A percentile compares a stretch with the other conserved stretches of the same genome.
Conservation (phyloP, 2,113 vertebrate genomes). For the Neogobius melanostomus region DNA sequence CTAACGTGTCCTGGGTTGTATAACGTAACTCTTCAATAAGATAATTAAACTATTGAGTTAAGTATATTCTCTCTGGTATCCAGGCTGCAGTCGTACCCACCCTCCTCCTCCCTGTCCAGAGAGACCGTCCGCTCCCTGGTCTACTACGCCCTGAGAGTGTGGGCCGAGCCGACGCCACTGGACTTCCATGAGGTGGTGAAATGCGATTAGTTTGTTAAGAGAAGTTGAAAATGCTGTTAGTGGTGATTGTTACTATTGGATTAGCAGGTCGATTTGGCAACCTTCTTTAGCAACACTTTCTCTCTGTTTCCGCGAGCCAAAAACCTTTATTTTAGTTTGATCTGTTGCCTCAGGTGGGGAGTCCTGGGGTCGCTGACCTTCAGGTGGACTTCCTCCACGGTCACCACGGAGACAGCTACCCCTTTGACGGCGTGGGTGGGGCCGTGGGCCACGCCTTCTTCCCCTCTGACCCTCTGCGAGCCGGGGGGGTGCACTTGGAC, state of each 20-base stretch:
- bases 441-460: constrained; percentile 73
- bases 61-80: background rate
- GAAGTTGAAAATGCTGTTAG: too few relatives aligned
- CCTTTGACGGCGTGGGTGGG: constrained; percentile 72
- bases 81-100: constrained; percentile 70
- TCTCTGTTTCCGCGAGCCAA: too few relatives aligned
- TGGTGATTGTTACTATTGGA: too few relatives aligned
- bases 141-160: constrained; percentile 75
- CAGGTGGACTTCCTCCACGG: constrained; percentile 68
- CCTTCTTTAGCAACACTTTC: too few relatives aligned
- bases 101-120: constrained; percentile 58
- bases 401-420: constrained; percentile 67
- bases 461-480: constrained; percentile 63
- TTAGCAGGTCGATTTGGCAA: too few relatives aligned
- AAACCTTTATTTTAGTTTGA: too few relatives aligned
- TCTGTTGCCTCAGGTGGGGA: constrained; percentile 56
- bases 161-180: constrained; percentile 63
- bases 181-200: constrained; percentile 71
- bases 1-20: too few relatives aligned
- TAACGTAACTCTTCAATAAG: too few relatives aligned
- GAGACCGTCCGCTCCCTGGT: constrained; percentile 74
- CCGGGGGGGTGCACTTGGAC: constrained; percentile 70
- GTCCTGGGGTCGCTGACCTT: constrained; percentile 59
- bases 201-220: background rate
- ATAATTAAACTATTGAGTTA: background rate